Evolutionary conservation across 2,888 invertebrate species (phyloP).

Genomic region (Pseudococcus viburni): DNA sequence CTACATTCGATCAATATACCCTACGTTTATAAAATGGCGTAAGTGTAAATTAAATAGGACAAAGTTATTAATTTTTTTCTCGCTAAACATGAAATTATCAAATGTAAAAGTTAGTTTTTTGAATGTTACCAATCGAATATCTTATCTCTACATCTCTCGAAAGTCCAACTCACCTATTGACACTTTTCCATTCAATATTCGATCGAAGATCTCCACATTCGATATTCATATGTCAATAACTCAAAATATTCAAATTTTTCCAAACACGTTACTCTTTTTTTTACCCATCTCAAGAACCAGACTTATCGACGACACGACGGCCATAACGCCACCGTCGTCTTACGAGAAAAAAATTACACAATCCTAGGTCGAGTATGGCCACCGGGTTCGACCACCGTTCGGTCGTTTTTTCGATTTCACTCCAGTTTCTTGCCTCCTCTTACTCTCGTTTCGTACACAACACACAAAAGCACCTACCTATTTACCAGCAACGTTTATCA

Average conservation of each 20-base stretch:
- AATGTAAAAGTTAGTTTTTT: not conserved
- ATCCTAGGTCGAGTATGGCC: slow-evolving; percentile 12
- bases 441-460: not conserved
- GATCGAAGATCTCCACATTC: too few relatives aligned
- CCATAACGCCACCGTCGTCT: not conserved
- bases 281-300: not conserved
- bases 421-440: slow-evolving; percentile 2
- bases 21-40: not conserved
- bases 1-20: not conserved
- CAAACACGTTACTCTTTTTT: not conserved
- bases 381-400: not conserved
- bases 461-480: not conserved
- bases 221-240: too few relatives aligned
- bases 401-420: slow-evolving; percentile 5
- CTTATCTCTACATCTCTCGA: not conserved
- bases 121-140: not conserved
- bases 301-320: not conserved
- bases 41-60: not conserved
- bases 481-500: slow-evolving; percentile 16
- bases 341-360: slow-evolving; percentile 16
- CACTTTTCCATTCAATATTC: not conserved
- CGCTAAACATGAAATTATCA: not conserved
- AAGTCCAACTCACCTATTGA: not conserved
- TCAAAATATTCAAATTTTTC: not conserved
- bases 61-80: slow-evolving; percentile 14